Evolutionary conservation across 2,113 vertebrate genomes (phyloP), one percentile per base, ranked within the genome.

Genomic region (Cephalophus harveyi): DNA sequence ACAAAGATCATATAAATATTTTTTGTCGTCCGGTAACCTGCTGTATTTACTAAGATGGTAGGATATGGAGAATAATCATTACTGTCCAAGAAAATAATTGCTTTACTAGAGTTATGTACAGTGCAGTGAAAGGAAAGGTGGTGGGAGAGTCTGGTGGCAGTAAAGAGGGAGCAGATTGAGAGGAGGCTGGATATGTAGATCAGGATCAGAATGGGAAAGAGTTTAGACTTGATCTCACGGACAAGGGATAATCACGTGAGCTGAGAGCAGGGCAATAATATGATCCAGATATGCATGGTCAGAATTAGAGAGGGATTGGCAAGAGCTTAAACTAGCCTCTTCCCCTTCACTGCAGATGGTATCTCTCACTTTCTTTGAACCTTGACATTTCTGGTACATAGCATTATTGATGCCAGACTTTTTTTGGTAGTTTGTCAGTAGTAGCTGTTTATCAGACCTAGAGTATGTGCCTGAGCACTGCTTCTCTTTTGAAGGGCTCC

Each of bases 51-150:
- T 57, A 17, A 89, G 43, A n/a, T 55, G 62, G 10, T 74, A 25
- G 10, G 84, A 33, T 33, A 6, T 1, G 14, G 52, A 71, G 82
- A 94, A 36, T n/a, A 40, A 3, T 85, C 15, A 86, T 28, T 60
- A 6, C 64, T 67, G 7, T 86, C 52, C 14, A 71, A 48, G 64
- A 96, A 81, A 55, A 36, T 23, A 36, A 54, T 28, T 28, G 27
- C 33, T 62, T 52, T 40, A 0, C 46, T 76, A 15, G 40, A 59
- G 14, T 55, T 36, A 0, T 0, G 3, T 16, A 6, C n/a, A 40
- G 59, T 5, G 11, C 5, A 28, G 11, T n/a, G 43, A 10, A 67
- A 28, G 36, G 60, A 48, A 40, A 27, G 28, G 36, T 36, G 15
- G 19, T 11, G 21, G 17, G 46, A n/a, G 27, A 43, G 25, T 19